Evolutionary conservation across 2,113 vertebrate genomes (phyloP), one percentile per base, ranked within the genome.

Genomic region (Sylvilagus bachmani): DNA sequence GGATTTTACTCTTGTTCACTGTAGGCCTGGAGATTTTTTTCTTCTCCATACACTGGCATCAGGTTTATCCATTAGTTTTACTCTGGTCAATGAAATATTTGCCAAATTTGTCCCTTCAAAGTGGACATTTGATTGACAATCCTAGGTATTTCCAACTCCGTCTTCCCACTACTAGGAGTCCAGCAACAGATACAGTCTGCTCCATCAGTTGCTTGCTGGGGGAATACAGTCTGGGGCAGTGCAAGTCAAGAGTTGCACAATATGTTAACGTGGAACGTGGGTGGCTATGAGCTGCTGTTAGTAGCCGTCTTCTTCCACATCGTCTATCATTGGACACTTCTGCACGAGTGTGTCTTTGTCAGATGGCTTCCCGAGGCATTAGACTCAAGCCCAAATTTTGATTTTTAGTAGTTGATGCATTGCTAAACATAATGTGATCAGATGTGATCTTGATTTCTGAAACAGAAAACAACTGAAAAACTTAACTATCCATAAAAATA

Each of bases 171-270:
- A 9, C 51, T 13, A 61, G 21, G 49, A 61, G 6, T n/a, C 25
- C 36, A 21, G 2, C 24, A 21, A 6, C 11, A 10, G 8, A 31
- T 1, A 16, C n/a, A 5, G n/a, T 1, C 61, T 31, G n/a, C 1
- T 31, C 49, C 19, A 22, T 31, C 25, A 4, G 38, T 19, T 21
- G 4, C 4, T 51, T 8, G 19, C 10, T 67, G 9, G 6, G 36
- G 49, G 49, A 10, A 24, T 27, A n/a, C 17, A 67, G 1, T 38
- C 11, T 55, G 10, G 51, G 24, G 10, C 27, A 66, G 5, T 21
- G 61, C 29, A 29, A n/a, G 21, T 21, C 19, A 69, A 51, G n/a
- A 44, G 21, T 7, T 22, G 19, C 4, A 69, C 2, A 4, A 10
- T 31, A 19, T 55, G 11, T 1, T 7, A 16, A 14, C 36, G 36